A percentile compares a stretch with the other conserved stretches of the same genome.
These are phyloP conservation scores for Platanista minor DNA, from an alignment of 2,113 vertebrate species.

Conservation along the genomic window DNA sequence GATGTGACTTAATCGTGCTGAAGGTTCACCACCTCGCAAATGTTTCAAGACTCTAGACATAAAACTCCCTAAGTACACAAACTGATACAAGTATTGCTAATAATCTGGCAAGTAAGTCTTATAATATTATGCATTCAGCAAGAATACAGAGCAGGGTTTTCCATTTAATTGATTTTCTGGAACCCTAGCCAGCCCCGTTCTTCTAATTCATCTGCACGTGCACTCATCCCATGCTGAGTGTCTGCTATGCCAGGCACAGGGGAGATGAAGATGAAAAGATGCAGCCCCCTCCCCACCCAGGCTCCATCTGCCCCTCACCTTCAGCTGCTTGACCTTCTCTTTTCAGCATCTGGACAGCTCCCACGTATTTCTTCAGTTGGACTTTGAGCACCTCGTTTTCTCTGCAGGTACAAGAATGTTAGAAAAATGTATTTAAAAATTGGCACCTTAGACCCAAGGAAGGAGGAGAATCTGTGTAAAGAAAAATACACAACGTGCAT, in stretches of 20 bases:
- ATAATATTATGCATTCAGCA: not conserved
- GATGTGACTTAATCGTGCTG: too few relatives aligned
- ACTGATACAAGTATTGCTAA: not conserved
- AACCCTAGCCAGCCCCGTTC: not conserved
- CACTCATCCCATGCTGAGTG: not conserved
- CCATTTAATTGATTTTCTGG: not conserved
- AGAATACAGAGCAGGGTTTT: not conserved
- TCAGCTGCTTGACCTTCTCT: constrained; percentile 92
- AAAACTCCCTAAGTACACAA: not conserved
- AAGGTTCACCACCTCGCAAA: not conserved
- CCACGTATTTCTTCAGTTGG: constrained; percentile 98
- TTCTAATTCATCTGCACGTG: not conserved
- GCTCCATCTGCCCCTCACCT: constrained; percentile 81
- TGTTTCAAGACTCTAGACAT: not conserved
- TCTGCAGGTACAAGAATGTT: constrained; percentile 78
- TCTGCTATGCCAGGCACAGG: not conserved
- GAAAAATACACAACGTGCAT: not conserved
- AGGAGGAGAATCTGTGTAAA: not conserved
- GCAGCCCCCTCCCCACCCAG: rapidly evolving
- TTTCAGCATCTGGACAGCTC: constrained; percentile 99
- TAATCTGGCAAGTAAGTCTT: not conserved
- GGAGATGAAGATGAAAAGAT: not conserved
- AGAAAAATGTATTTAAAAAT: constrained; percentile 36
- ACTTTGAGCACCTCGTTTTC: constrained; percentile 99
- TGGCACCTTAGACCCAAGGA: not conserved